These are phyloP conservation scores for Ericerus pela DNA, from an alignment of 1,140 invertebrate species.

Conservation along the genomic window DNA sequence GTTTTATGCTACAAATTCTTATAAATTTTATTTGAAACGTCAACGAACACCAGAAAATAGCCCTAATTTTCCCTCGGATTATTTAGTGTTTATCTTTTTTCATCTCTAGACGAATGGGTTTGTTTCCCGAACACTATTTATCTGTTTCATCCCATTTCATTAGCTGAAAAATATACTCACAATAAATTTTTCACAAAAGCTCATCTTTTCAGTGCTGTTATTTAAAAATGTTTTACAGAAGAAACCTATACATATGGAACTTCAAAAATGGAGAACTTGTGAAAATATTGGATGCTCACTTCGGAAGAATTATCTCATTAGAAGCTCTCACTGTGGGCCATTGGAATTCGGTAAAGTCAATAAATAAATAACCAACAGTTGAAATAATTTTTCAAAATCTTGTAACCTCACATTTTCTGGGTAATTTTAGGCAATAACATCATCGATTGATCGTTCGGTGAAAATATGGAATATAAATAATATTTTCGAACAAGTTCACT, in stretches of 20 bases:
- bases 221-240: conserved; percentile 39
- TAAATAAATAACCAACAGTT: not conserved
- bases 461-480: conserved; percentile 99
- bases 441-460: conserved; percentile 91
- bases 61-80: too few species aligned
- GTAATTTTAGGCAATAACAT: conserved; percentile 60
- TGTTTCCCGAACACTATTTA: too few species aligned
- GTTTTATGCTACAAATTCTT: too few species aligned
- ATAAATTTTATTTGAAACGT: too few species aligned
- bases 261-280: conserved; percentile 60
- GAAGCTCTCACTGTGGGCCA: conserved; percentile 67
- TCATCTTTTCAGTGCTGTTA: not conserved
- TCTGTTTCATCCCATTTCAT: too few species aligned
- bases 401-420: not conserved
- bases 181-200: not conserved
- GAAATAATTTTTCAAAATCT: not conserved
- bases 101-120: too few species aligned
- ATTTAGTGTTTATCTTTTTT: too few species aligned
- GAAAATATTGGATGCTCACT: conserved; percentile 90
- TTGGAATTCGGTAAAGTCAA: conserved; percentile 57
- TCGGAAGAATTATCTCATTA: conserved; percentile 86
- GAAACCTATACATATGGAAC: conserved; percentile 91
- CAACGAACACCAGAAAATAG: too few species aligned
- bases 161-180: too few species aligned
- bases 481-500: conserved; percentile 93